Conservation (phyloP, 2,113 vertebrate genomes). For the Callospermophilus lateralis region DNA sequence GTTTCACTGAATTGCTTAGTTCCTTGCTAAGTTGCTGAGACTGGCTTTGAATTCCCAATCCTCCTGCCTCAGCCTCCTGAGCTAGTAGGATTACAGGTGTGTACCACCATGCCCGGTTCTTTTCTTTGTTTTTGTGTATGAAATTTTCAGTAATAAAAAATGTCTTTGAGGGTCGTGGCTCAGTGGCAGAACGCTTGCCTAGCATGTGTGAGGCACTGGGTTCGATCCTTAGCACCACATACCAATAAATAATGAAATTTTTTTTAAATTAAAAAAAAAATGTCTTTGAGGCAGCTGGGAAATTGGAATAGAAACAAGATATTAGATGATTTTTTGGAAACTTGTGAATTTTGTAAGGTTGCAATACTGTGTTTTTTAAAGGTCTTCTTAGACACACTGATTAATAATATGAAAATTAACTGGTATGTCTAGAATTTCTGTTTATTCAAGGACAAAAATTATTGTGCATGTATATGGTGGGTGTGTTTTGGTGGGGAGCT, state of each 20-base stretch:
- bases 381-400: background rate
- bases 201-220: too few species aligned
- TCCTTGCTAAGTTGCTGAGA: too few species aligned
- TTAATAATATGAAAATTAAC: background rate
- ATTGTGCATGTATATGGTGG: background rate
- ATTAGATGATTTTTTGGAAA: too few species aligned
- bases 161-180: background rate
- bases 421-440: conserved; percentile 7
- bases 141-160: background rate
- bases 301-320: too few species aligned
- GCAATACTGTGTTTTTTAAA: background rate
- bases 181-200: too few species aligned
- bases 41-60: too few species aligned
- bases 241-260: too few species aligned
- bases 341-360: conserved; percentile 23
- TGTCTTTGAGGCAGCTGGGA: background rate
- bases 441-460: background rate
- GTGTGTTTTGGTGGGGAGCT: background rate
- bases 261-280: background rate
- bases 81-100: too few species aligned
- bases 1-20: too few species aligned
- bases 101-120: background rate
- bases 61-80: too few species aligned
- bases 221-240: too few species aligned
- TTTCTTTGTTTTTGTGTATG: background rate